Evolutionary conservation across 2,888 invertebrate genomes (phyloP), one percentile per base, ranked within the genome.

Genomic region (Drosophila fulvimacula): DNA sequence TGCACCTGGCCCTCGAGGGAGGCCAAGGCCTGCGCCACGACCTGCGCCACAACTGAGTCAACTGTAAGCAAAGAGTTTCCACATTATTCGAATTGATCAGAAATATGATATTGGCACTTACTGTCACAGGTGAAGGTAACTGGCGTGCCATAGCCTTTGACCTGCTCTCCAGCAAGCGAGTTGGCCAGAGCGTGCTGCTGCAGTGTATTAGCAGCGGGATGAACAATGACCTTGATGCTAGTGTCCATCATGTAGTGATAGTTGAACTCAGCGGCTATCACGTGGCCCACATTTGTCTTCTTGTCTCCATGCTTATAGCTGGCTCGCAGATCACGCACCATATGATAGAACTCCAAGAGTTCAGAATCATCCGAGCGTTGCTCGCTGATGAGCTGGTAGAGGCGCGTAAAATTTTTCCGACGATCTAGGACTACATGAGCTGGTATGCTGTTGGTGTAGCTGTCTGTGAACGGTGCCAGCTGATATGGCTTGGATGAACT

Each of bases 81-180:
- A 39, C 4, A 48, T 49, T 52, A 48, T 1, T 17, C 0, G 0
- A 15, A 69, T 10, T 3, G 11, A 38, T 34, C 3, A 15, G 10
- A 5, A 3, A n/a, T n/a, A n/a, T n/a, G n/a, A n/a, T n/a, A n/a
- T n/a, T 21, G 7, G 0, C 6, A 82, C 89, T 85, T 93, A 98
- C 98, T 96, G 93, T 98, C 98, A 90, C 98, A 98, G 39, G 98
- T 98, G 92, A 99, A 98, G 13, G 95, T 95, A 81, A 98, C 95
- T 9, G 98, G 97, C 91, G 94, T 93, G 7, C 92, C 92, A 73
- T 93, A 93, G 3, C 92, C 92, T 15, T 92, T 91, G 38, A 92
- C 83, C 52, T 91, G 89, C 0, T 92, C 91, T 65, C 82, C 78
- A n/a, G 74, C 73, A 34, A 79, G 59, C 15, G 84, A 76, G 10